Conservation (phyloP, 2,113 vertebrate genomes). For the Dascyllus trimaculatus region DNA sequence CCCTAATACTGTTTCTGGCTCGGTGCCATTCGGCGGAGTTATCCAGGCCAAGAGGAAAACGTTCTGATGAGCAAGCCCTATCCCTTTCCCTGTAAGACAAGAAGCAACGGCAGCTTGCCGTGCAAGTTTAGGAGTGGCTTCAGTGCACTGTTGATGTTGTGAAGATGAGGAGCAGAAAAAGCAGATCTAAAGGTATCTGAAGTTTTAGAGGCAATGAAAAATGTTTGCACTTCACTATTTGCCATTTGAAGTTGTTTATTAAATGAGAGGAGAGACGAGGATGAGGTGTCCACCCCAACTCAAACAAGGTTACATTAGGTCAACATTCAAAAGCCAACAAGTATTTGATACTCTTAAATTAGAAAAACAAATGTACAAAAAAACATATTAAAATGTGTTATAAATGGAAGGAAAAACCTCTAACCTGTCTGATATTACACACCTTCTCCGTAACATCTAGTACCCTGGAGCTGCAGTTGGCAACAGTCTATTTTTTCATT, state of each 20-base stretch:
- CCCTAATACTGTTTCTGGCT: conserved; percentile 40
- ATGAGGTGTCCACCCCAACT: neutral
- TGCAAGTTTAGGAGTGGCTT: neutral
- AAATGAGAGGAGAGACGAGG: neutral
- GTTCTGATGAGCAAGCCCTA: conserved; percentile 58
- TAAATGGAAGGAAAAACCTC: neutral
- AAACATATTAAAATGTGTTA: neutral
- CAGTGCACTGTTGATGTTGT: conserved; percentile 33
- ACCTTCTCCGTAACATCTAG: neutral
- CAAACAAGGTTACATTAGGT: neutral
- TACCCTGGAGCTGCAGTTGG: neutral
- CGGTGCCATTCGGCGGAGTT: conserved; percentile 30
- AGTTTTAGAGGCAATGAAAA: neutral
- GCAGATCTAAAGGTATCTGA: neutral
- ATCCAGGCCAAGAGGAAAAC: conserved; percentile 53
- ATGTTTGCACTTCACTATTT: neutral
- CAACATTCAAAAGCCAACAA: neutral
- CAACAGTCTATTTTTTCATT: conserved; percentile 41
- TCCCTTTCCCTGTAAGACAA: conserved; percentile 59
- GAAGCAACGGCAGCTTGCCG: conserved; percentile 35
- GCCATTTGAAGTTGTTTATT: neutral
- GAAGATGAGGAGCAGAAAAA: conserved; percentile 3
- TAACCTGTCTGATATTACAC: neutral
- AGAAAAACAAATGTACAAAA: neutral
- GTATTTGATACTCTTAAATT: neutral